These are phyloP conservation scores for Sinhomidia bicolor DNA, from an alignment of 2,888 invertebrate species.

Conservation along the genomic window DNA sequence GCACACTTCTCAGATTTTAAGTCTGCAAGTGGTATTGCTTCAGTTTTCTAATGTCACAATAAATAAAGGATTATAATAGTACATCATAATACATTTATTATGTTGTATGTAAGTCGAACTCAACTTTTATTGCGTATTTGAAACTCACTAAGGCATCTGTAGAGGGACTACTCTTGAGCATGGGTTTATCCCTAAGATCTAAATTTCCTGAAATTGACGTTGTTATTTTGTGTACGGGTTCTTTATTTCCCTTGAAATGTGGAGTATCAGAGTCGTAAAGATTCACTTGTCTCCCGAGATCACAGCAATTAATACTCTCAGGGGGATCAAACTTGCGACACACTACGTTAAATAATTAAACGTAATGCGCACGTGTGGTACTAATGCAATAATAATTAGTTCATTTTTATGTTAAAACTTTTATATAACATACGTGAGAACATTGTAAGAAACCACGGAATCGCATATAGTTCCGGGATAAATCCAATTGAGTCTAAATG, in stretches of 20 bases:
- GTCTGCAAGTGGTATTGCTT: slow-evolving; percentile 86
- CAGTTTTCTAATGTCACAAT: slow-evolving; percentile 85
- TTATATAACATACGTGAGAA: slow-evolving; percentile 92
- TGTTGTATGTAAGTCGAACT: neutral
- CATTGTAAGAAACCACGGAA: slow-evolving; percentile 99
- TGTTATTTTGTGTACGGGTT: neutral
- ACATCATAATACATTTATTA: neutral
- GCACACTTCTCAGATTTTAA: slow-evolving; percentile 90
- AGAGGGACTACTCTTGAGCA: slow-evolving; percentile 71
- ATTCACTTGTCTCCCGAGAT: slow-evolving; percentile 66
- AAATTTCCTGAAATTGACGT: neutral
- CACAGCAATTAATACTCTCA: slow-evolving; percentile 56
- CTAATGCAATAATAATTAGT: slow-evolving; percentile 90
- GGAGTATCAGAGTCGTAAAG: slow-evolving; percentile 68
- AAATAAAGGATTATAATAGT: neutral
- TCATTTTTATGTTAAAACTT: neutral
- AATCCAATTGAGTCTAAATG: slow-evolving; percentile 96
- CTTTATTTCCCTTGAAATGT: neutral
- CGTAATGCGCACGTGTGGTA: too few species aligned
- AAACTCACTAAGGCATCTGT: slow-evolving; percentile 70
- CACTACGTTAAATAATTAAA: too few species aligned
- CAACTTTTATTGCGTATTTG: too few species aligned
- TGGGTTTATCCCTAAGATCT: slow-evolving; percentile 51
- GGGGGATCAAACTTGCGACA: slow-evolving; percentile 88
- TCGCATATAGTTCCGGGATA: slow-evolving; percentile 97